A percentile compares a stretch with the other conserved stretches of the same genome.
Conservation (phyloP, 1,140 invertebrate species). For the Sycophila sp. region DNA sequence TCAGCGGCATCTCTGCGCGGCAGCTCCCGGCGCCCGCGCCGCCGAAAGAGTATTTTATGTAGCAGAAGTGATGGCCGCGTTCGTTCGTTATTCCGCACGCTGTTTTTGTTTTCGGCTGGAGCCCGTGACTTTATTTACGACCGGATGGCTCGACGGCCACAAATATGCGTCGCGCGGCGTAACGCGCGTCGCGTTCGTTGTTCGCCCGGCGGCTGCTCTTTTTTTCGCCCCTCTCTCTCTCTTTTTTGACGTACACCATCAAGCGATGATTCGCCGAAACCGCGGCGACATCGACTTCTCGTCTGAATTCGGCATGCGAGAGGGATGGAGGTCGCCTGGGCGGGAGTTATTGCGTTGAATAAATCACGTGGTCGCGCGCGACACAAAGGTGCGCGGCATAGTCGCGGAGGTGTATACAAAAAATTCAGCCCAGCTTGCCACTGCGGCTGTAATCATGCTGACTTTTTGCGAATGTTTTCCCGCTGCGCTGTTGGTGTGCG, state of each 20-base stretch:
- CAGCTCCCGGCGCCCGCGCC: neutral
- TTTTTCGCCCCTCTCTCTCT: no score
- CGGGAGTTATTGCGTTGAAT: slow-evolving; percentile 9
- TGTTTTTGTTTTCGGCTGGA: slow-evolving; percentile 64
- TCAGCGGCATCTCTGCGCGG: neutral
- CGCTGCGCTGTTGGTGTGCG: neutral
- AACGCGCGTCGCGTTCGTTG: no score
- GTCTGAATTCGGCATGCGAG: neutral
- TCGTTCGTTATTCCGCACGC: slow-evolving; percentile 63
- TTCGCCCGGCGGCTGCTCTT: no score
- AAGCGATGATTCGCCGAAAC: neutral
- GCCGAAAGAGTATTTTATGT: slow-evolving; percentile 57
- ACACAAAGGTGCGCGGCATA: no score
- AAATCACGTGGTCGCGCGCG: neutral
- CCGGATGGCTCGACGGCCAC: slow-evolving; percentile 60
- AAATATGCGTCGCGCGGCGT: slow-evolving; percentile 58
- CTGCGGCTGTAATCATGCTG: neutral
- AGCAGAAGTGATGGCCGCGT: slow-evolving; percentile 63
- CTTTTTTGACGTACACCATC: no score
- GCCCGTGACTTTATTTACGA: slow-evolving; percentile 62
- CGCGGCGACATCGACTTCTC: neutral
- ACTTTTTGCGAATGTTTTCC: neutral
- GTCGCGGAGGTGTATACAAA: neutral
- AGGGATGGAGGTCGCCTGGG: neutral
- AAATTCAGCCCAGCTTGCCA: neutral